Evolutionary conservation across 2,113 vertebrate species (phyloP).

Genomic region (Fulmarus glacialis): DNA sequence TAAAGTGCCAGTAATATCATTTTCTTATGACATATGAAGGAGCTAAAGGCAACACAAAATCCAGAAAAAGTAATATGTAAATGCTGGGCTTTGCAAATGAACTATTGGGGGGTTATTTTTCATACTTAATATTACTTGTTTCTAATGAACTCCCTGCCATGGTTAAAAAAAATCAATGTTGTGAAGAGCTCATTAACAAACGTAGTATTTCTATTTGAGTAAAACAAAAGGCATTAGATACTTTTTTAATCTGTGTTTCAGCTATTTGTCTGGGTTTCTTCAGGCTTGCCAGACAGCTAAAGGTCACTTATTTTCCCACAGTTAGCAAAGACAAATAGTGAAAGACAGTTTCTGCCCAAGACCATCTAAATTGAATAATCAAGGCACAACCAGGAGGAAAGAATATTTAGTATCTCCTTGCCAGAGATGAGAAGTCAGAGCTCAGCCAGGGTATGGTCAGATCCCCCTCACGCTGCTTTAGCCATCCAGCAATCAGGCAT

Average conservation of each 20-base stretch:
- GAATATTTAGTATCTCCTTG: not conserved
- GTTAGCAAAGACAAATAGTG: not conserved
- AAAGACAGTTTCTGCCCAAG: not conserved
- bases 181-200: not conserved
- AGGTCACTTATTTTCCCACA: not conserved
- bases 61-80: not conserved
- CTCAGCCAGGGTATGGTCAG: not conserved
- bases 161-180: not conserved
- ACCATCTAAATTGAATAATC: not conserved
- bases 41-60: not conserved
- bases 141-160: not conserved
- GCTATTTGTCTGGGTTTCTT: not conserved
- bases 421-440: not conserved
- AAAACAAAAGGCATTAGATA: not conserved
- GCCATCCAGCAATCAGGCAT: no score
- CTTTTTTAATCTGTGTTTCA: not conserved
- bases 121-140: not conserved
- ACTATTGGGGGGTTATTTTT: not conserved
- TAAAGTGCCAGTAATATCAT: not conserved
- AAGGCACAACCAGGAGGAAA: not conserved
- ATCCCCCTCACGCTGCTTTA: not conserved
- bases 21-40: not conserved
- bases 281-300: not conserved
- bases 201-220: not conserved
- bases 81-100: not conserved